Conservation (phyloP, 2,797 vertebrate species). For the Forpus xanthops region DNA sequence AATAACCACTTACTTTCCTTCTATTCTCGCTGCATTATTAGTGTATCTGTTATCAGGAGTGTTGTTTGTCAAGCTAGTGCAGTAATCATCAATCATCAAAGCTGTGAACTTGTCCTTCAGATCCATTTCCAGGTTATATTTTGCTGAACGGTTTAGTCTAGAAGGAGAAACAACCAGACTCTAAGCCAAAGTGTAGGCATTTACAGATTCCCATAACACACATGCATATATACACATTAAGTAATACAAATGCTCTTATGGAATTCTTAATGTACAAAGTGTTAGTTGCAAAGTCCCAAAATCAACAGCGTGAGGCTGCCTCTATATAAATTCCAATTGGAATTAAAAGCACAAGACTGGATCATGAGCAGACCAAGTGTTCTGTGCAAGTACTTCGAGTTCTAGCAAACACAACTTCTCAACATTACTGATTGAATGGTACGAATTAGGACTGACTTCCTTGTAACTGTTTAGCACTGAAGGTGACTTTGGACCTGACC, state of each 20-base stretch:
- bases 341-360: not conserved
- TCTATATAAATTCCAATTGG: not conserved
- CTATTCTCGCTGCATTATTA: constrained; percentile 42
- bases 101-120: constrained; percentile 87
- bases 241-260: not conserved
- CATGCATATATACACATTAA: not conserved
- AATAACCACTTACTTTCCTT: constrained; percentile 74
- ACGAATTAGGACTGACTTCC: not conserved
- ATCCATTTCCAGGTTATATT: constrained; percentile 88
- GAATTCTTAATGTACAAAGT: not conserved
- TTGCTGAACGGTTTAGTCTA: constrained; percentile 86
- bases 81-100: constrained; percentile 84
- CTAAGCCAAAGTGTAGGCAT: not conserved
- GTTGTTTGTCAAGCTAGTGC: constrained; percentile 80
- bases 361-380: not conserved
- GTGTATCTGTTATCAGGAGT: constrained; percentile 59
- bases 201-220: not conserved
- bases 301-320: not conserved
- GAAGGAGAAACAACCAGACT: not conserved
- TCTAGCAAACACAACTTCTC: not conserved
- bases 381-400: not conserved
- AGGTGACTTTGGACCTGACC: not conserved
- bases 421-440: not conserved
- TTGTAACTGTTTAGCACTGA: not conserved
- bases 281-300: not conserved